Base-by-base conservation (phyloP, 2,888 invertebrate species). In the Acrobasis consociella region DNA sequence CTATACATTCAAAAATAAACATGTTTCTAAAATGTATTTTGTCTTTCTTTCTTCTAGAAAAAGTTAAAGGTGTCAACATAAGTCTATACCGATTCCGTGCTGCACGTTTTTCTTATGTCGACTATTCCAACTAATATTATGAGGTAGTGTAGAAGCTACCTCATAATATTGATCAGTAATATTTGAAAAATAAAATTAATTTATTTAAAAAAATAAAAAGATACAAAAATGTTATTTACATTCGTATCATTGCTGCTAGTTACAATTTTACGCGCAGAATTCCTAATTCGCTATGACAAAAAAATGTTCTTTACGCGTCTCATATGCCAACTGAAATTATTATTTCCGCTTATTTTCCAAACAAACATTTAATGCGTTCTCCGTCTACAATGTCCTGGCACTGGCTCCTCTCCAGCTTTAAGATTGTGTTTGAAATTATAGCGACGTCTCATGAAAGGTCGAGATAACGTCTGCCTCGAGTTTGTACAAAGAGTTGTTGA, bases 341-440 rank as follows among this genome's bases (percentile, higher is more conserved):
- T 53, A 61, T 55, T 49, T 61, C 53, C 53, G n/a, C n/a, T 49
- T 49, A 49, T 56, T 56, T 17, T 42, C 22, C 42, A 61, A 53
- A 60, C 52, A 52, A 60, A 53, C 53, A 46, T 49, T 64, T 70
- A 69, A 62, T 66, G 69, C 72, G 37, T 53, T 42, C 53, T 61
- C 16, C 67, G 72, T 68, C 85, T 74, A 89, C 88, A 86, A 75
- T 88, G 42, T 39, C 17, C 13, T 17, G 39, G 37, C 11, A 31
- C 87, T 90, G 90, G 91, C 89, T 80, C 64, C 65, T 70, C 76
- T 91, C 91, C 91, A 91, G 86, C 74, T 84, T 77, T 74, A 69
- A 86, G 82, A 89, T 89, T 87, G 86, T 85, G 81, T 82, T 79
- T 77, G 80, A 85, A 87, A 86, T 87, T 86, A 83, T 83, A 77